Base-by-base conservation (phyloP, 2,797 vertebrate species). In the Thripadectes ignobilis region DNA sequence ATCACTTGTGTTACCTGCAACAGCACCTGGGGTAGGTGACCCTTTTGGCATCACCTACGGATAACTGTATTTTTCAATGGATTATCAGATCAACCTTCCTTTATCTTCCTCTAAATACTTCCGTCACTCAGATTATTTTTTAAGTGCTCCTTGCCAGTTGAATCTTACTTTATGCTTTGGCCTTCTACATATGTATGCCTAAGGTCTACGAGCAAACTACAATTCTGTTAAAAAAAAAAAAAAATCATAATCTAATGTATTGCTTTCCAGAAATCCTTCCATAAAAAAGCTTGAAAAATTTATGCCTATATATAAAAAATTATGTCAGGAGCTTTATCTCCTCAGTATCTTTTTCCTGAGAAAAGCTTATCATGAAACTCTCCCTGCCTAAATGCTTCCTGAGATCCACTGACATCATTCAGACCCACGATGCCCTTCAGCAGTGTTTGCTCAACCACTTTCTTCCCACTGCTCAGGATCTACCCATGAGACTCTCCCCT, bases 51-150 rank as follows among this genome's bases (percentile, higher is more conserved):
- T 71, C 54, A 59, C 65, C 57, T 59, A 27, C 3, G 3, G 73
- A 41, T 71, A 94, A 85, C 61, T 71, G 41, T 45, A 85, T 83
- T 93, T 80, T 95, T 81, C 85, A 78, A 46, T 43, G 58, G 80
- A 72, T 67, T 93, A 92, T 49, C 79, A 84, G 58, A 93, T 72
- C 38, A 94, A 67, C 61, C 76, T 82, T 63, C 49, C 55, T 81
- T 92, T 52, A 80, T 54, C 73, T 86, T 86, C 57, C 45, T 85
- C 48, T 77, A 80, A 93, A 85, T 63, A 80, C 48, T 71, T 71
- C 52, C 0, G 0, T 43, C 67, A 62, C n/a, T 69, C 26, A 36
- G 46, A 12, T 48, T 79, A 79, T 27, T 85, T 51, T 80, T 51
- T 1, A 83, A 73, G 18, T 8, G 3, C 51, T 85, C 51, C 48